These are phyloP conservation scores for Lysandra bellargus DNA, from an alignment of 2,888 invertebrate genomes.

Conservation along the genomic window DNA sequence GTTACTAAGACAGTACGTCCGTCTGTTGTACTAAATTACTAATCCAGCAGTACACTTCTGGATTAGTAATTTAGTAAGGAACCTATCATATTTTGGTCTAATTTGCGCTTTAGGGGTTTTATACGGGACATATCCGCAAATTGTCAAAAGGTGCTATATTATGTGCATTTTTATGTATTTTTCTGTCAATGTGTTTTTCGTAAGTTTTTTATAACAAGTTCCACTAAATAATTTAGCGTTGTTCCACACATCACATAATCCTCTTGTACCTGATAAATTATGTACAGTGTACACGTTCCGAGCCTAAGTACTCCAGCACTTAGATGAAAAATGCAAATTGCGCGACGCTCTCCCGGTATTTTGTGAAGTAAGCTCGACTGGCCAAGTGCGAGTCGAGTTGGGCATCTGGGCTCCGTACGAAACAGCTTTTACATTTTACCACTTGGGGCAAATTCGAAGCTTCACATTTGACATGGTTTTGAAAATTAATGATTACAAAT, in stretches of 20 bases:
- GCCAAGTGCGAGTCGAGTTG: neutral
- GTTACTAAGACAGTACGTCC: no score
- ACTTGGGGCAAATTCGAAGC: neutral
- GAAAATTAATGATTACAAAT: no score
- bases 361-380: neutral
- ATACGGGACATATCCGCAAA: no score
- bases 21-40: no score
- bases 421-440: neutral
- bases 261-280: neutral
- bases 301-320: neutral
- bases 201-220: neutral
- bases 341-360: neutral
- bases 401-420: no score
- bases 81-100: no score
- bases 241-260: neutral
- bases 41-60: no score
- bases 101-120: no score
- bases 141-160: no score
- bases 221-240: neutral
- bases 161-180: no score
- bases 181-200: neutral
- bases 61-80: no score
- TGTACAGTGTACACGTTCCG: neutral
- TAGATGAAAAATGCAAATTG: constrained; percentile 14
- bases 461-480: no score